Percentiles rank a stretch among this genome's conserved stretches.
phyloP scores from a whole-genome alignment of 2,888 invertebrate genomes.

The Dynastes tityus region DNA sequence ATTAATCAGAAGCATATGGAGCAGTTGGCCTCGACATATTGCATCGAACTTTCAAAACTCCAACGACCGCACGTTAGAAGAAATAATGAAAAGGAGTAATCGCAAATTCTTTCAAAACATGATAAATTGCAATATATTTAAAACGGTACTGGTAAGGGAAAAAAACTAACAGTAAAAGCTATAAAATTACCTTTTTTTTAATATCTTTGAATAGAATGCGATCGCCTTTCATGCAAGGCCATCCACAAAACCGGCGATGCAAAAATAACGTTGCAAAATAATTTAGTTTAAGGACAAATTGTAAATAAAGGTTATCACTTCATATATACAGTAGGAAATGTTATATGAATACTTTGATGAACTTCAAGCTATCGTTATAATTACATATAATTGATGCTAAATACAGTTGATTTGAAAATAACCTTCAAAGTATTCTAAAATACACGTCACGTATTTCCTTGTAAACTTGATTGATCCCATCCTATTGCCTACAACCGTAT shows the following conservation, averaged over 20 bases:
- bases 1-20: slow-evolving; percentile 38
- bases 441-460: too few species aligned
- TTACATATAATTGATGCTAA: background rate
- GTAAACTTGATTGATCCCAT: too few species aligned
- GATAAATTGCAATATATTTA: slow-evolving; percentile 16
- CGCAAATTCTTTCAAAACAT: background rate
- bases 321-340: slow-evolving; percentile 26
- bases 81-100: slow-evolving; percentile 31
- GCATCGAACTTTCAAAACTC: slow-evolving; percentile 38
- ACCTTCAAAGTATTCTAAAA: too few species aligned
- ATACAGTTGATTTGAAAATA: background rate
- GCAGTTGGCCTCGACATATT: slow-evolving; percentile 44
- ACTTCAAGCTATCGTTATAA: background rate
- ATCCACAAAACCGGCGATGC: background rate
- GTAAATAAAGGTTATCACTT: slow-evolving; percentile 14
- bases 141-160: background rate
- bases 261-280: slow-evolving; percentile 39
- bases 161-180: slow-evolving; percentile 20
- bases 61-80: slow-evolving; percentile 16
- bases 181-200: slow-evolving; percentile 13
- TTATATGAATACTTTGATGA: slow-evolving; percentile 1
- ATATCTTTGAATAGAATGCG: background rate
- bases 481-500: too few species aligned
- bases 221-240: slow-evolving; percentile 26
- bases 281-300: slow-evolving; percentile 34